These are phyloP conservation scores for Stichodactyla mertensii DNA, from an alignment of 64 coral and sea anemone genomes.

Conservation along the genomic window DNA sequence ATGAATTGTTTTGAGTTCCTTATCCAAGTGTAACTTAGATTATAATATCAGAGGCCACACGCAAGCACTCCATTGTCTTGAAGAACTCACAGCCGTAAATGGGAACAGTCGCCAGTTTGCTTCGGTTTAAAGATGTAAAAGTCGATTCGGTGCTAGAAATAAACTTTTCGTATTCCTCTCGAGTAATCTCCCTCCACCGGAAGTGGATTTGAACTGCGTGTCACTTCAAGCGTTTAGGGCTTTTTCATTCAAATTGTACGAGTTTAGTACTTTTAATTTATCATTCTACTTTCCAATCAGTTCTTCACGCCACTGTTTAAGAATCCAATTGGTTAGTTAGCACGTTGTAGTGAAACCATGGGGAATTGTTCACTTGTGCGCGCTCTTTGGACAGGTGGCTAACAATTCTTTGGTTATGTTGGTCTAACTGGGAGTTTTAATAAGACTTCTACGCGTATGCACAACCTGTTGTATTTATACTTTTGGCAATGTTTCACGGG, in stretches of 20 bases:
- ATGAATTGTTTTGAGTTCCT: conserved; percentile 13
- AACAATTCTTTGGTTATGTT: neutral
- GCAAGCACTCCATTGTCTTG: conserved; percentile 10
- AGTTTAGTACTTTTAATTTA: neutral
- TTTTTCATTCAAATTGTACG: neutral
- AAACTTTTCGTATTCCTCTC: neutral
- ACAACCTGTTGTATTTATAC: neutral
- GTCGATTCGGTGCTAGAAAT: neutral
- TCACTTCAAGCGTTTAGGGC: neutral
- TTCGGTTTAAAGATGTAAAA: neutral
- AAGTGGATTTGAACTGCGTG: neutral
- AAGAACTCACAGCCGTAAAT: conserved; percentile 4
- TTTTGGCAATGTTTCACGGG: neutral
- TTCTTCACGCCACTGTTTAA: neutral
- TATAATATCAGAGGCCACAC: neutral
- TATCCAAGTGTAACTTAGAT: neutral
- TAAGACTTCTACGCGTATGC: neutral
- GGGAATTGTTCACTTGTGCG: neutral
- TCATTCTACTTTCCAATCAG: neutral
- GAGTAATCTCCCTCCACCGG: neutral
- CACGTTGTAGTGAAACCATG: neutral
- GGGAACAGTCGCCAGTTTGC: neutral
- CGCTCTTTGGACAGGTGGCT: neutral
- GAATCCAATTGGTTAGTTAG: neutral
- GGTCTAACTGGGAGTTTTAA: neutral